phyloP scores from a whole-genome alignment of 1,140 invertebrate genomes.

The Bombus terrestris region DNA sequence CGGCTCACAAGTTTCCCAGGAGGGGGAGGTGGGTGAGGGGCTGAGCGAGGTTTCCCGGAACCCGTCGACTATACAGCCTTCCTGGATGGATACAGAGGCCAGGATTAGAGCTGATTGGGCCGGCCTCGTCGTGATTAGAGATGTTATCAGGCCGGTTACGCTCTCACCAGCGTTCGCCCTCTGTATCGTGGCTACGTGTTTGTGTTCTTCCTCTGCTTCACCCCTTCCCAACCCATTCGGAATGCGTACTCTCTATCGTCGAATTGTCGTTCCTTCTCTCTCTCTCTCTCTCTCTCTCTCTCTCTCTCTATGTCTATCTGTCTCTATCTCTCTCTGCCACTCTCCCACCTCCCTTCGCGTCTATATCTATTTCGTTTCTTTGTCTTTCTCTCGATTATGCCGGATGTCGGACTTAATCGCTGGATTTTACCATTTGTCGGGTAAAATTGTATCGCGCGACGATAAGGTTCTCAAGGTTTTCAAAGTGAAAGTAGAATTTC shows the following conservation, averaged over 20 bases:
- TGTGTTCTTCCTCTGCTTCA: constrained; percentile 72
- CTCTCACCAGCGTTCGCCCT: constrained; percentile 73
- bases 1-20: constrained; percentile 73
- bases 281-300: neutral
- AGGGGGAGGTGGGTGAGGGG: constrained; percentile 40
- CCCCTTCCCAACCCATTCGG: constrained; percentile 16
- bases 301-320: no score
- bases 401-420: neutral
- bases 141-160: constrained; percentile 80
- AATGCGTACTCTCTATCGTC: constrained; percentile 36
- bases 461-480: neutral
- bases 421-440: neutral
- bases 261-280: constrained; percentile 24
- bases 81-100: constrained; percentile 76
- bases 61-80: constrained; percentile 75
- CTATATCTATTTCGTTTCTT: no score
- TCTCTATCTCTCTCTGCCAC: neutral
- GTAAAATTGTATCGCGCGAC: neutral
- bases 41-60: constrained; percentile 74
- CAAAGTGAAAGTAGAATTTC: neutral
- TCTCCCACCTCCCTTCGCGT: no score
- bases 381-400: neutral
- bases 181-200: constrained; percentile 76
- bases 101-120: constrained; percentile 82
- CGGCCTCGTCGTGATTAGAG: constrained; percentile 81